phyloP scores from a whole-genome alignment of 2,888 invertebrate species.

The Melipona beecheii region DNA sequence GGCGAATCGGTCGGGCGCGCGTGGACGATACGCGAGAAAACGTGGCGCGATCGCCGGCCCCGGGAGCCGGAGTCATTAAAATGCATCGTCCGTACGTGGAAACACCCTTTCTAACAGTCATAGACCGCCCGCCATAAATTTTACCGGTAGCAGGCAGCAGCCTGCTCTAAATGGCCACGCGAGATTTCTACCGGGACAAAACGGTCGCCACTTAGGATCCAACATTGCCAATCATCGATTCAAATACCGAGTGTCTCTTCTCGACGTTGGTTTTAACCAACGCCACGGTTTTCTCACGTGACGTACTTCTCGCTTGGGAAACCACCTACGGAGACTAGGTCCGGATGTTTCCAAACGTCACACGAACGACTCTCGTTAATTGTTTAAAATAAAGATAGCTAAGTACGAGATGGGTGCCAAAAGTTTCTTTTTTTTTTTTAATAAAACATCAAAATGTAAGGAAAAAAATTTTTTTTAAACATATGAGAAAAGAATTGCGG shows the following conservation, averaged over 20 bases:
- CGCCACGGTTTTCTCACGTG: conserved; percentile 36
- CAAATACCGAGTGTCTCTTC: conserved; percentile 61
- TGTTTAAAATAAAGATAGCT: too few species aligned
- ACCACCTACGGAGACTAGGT: conserved; percentile 32
- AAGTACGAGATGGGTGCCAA: too few species aligned
- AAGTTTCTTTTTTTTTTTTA: too few species aligned
- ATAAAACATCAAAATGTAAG: too few species aligned
- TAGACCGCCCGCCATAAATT: conserved; percentile 66
- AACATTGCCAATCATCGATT: conserved; percentile 71
- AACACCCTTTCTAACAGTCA: conserved; percentile 65
- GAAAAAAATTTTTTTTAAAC: too few species aligned
- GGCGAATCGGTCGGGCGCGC: conserved; percentile 3
- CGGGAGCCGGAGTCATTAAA: conserved; percentile 57
- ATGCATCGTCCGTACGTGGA: conserved; percentile 63
- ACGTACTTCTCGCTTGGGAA: background rate
- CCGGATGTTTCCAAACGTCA: background rate
- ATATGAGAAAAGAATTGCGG: too few species aligned
- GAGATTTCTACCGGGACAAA: conserved; percentile 75
- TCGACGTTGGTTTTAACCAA: too few species aligned
- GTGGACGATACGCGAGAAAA: conserved; percentile 31
- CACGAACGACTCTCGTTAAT: too few species aligned
- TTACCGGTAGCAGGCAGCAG: conserved; percentile 61
- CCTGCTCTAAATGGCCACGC: conserved; percentile 72
- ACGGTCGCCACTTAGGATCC: conserved; percentile 63
- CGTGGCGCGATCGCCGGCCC: conserved; percentile 50